Percentiles rank a stretch among this genome's conserved stretches.
Conservation (phyloP, 2,113 vertebrate genomes). For the Cisticola juncidis region DNA sequence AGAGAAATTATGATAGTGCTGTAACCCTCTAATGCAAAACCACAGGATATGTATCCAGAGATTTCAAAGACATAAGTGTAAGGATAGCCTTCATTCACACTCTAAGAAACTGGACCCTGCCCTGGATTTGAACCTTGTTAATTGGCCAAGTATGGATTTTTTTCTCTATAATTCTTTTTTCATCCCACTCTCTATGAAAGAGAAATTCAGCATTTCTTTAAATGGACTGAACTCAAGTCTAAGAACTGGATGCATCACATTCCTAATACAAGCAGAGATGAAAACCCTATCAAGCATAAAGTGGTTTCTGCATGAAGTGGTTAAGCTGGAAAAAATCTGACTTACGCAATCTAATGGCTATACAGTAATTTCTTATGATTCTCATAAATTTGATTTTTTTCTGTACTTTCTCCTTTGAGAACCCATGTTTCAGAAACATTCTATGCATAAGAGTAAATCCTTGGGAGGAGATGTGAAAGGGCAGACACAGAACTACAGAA, state of each 20-base stretch:
- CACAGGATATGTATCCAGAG: slow-evolving; percentile 9
- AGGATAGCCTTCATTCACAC: slow-evolving; percentile 14
- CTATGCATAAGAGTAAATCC: neutral
- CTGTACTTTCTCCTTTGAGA: neutral
- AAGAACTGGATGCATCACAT: neutral
- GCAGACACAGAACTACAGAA: neutral
- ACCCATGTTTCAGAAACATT: neutral
- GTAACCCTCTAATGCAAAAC: slow-evolving; percentile 29
- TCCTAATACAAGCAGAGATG: neutral
- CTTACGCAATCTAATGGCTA: neutral
- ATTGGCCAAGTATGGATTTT: neutral
- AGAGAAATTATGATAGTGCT: neutral
- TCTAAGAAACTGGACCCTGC: neutral
- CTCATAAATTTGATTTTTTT: neutral
- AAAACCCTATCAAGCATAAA: neutral
- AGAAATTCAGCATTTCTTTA: slow-evolving; percentile 5
- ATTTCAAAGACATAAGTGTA: neutral
- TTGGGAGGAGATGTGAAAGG: neutral
- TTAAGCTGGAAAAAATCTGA: neutral
- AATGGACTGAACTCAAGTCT: neutral
- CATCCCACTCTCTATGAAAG: neutral
- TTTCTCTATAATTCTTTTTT: neutral
- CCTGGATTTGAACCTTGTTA: slow-evolving; percentile 17
- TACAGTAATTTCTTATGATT: neutral
- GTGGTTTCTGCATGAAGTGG: neutral